phyloP scores from a whole-genome alignment of 2,113 vertebrate genomes.

The human (Homo sapiens) region GRCh38 chrX:28973501-28974000 shows the following conservation, averaged over 20 bases:
- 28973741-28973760: not conserved
- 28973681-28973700: not conserved
- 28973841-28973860: not conserved
- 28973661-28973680: not conserved
- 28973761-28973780: not conserved
- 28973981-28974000: not conserved
- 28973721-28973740: not conserved
- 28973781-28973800: not conserved
- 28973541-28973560: not conserved
- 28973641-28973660: not conserved
- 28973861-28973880: not conserved
- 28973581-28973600: not conserved
- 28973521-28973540: not conserved
- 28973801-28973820: not conserved
- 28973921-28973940: not conserved
- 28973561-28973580: not conserved
- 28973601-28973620: not conserved
- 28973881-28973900: not conserved
- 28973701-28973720: not conserved
- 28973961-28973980: constrained; percentile 17
- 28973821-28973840: not conserved
- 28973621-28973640: not conserved
- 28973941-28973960: not conserved
- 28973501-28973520: not conserved
- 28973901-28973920: not conserved